Conservation (phyloP, 2,888 invertebrate genomes). For the Acrocera orbiculus region DNA sequence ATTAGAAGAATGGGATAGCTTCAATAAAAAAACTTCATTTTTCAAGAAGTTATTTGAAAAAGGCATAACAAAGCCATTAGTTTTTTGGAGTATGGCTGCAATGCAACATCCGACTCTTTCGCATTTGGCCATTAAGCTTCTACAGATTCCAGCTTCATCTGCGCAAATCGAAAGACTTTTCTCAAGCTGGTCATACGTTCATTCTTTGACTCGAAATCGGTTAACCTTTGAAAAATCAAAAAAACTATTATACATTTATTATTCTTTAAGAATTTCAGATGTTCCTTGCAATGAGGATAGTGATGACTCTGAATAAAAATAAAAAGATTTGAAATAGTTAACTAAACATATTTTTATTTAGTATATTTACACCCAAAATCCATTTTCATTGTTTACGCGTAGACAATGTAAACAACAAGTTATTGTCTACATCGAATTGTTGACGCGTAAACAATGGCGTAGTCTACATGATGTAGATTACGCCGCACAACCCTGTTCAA, state of each 20-base stretch:
- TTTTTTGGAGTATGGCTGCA: constrained; percentile 11
- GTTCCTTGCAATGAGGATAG: too few species aligned
- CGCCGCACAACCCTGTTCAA: too few species aligned
- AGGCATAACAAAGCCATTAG: constrained; percentile 6
- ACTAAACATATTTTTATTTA: too few species aligned
- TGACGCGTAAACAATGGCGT: too few species aligned
- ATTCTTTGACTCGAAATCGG: neutral
- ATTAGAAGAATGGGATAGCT: constrained; percentile 7
- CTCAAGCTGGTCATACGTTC: constrained; percentile 6
- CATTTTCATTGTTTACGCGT: too few species aligned
- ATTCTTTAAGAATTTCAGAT: neutral
- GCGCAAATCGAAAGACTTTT: constrained; percentile 10
- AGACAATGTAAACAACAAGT: too few species aligned
- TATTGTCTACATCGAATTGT: too few species aligned
- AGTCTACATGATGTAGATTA: too few species aligned
- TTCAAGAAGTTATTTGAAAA: constrained; percentile 7
- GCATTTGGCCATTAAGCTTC: constrained; percentile 9
- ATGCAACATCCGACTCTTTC: constrained; percentile 7
- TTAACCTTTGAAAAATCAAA: neutral
- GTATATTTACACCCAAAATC: too few species aligned
- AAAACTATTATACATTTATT: constrained; percentile 2
- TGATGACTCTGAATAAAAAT: too few species aligned
- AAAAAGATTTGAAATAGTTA: too few species aligned
- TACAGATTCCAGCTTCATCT: constrained; percentile 11
- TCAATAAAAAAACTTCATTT: neutral